These are phyloP conservation scores for Amphipoea lucens DNA, from an alignment of 2,888 invertebrate species.

Conservation along the genomic window DNA sequence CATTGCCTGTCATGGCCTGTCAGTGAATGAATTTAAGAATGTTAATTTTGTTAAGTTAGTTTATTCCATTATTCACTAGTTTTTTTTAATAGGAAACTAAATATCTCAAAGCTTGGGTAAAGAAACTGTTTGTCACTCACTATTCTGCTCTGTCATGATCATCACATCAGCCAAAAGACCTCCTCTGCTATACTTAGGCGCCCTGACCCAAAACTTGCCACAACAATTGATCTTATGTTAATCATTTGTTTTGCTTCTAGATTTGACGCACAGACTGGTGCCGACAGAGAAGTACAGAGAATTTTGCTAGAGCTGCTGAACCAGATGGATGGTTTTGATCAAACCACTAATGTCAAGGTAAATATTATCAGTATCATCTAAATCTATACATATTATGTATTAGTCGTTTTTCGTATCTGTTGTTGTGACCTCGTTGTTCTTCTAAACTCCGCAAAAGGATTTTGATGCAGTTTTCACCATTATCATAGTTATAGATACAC, in stretches of 20 bases:
- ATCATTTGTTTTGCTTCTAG: constrained; percentile 69
- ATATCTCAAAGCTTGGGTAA: no score
- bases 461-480: background rate
- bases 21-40: background rate
- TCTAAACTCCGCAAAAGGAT: background rate
- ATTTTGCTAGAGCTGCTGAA: constrained; percentile 98
- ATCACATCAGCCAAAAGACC: background rate
- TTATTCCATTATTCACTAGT: background rate
- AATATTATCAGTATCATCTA: constrained; percentile 20
- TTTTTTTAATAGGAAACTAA: background rate
- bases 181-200: background rate
- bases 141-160: background rate
- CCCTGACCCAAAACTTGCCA: background rate
- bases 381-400: background rate
- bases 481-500: no score
- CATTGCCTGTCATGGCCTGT: background rate
- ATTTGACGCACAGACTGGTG: constrained; percentile 99
- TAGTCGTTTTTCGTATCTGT: background rate
- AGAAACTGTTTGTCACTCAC: background rate
- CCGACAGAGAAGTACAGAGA: constrained; percentile 99
- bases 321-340: constrained; percentile 99
- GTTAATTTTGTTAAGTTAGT: background rate
- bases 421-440: background rate
- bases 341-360: constrained; percentile 99
- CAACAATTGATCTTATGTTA: background rate